These are phyloP conservation scores for Junonia oenone DNA, from an alignment of 2,888 invertebrate genomes.

Conservation along the genomic window DNA sequence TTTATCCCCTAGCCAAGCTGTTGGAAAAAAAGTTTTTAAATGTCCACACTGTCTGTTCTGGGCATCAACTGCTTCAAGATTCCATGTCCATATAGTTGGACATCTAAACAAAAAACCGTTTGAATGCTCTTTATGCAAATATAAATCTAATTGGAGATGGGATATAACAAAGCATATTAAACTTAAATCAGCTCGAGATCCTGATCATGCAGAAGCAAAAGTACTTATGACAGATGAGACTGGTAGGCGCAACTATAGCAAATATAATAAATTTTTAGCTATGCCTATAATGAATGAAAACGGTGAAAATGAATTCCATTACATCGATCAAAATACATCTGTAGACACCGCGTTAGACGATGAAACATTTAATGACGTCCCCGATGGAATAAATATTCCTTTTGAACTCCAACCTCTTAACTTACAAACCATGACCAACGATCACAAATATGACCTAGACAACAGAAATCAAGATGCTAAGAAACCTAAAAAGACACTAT, in stretches of 20 bases:
- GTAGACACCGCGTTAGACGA: constrained; percentile 68
- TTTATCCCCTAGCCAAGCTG: constrained; percentile 81
- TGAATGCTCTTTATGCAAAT: constrained; percentile 95
- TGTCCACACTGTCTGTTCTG: constrained; percentile 95
- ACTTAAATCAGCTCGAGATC: constrained; percentile 91
- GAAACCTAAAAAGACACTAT: constrained; percentile 85
- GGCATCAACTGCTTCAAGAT: constrained; percentile 94
- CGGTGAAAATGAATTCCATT: constrained; percentile 71
- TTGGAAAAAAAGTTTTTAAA: constrained; percentile 90
- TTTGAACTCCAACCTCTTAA: constrained; percentile 82
- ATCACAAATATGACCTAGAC: constrained; percentile 44
- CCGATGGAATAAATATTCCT: constrained; percentile 54
- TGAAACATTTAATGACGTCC: constrained; percentile 71
- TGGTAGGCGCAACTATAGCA: constrained; percentile 93
- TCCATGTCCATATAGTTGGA: constrained; percentile 95
- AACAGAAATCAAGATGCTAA: constrained; percentile 54
- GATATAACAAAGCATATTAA: constrained; percentile 97
- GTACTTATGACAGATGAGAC: constrained; percentile 95
- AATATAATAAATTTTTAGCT: constrained; percentile 92
- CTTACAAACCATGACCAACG: constrained; percentile 65
- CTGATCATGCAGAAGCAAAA: constrained; percentile 88
- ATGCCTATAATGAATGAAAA: constrained; percentile 81
- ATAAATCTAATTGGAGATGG: constrained; percentile 97
- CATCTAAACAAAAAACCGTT: constrained; percentile 96
- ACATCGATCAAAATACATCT: constrained; percentile 57